Conservation (phyloP, 2,113 vertebrate species). For the Sisor rabdophorus region DNA sequence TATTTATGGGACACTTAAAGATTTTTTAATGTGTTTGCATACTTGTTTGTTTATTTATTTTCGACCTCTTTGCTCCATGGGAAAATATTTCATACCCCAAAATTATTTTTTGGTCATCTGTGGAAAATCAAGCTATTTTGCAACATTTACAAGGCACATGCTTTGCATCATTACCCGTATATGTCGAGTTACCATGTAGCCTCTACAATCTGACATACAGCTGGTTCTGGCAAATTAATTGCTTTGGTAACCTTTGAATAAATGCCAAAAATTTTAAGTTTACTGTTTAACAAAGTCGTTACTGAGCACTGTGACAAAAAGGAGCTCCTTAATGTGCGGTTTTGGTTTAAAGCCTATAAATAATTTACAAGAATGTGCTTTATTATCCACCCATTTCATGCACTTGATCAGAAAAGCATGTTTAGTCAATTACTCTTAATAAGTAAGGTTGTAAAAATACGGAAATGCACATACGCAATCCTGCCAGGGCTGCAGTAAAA, state of each 20-base stretch:
- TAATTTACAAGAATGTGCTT: conserved; percentile 27
- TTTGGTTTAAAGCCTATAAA: conserved; percentile 33
- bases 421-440: conserved; percentile 25
- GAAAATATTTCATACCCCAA: conserved; percentile 42
- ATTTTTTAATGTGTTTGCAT: conserved; percentile 55
- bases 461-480: neutral
- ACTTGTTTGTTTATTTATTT: conserved; percentile 55
- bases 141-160: conserved; percentile 11
- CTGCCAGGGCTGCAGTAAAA: conserved; percentile 10
- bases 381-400: conserved; percentile 28
- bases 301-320: conserved; percentile 6
- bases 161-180: conserved; percentile 3
- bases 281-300: conserved; percentile 12
- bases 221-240: conserved; percentile 3
- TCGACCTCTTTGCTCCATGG: conserved; percentile 42
- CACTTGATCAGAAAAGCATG: conserved; percentile 27
- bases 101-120: conserved; percentile 29
- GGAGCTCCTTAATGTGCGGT: conserved; percentile 25
- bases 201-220: neutral
- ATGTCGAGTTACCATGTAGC: neutral
- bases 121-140: conserved; percentile 33
- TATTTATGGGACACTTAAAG: conserved; percentile 61
- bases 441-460: conserved; percentile 26
- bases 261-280: conserved; percentile 22
- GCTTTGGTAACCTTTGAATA: conserved; percentile 17